Percentiles rank a stretch among this genome's conserved stretches.
Conservation (phyloP, 2,797 vertebrate genomes). For the Rhinichthys osculus region DNA sequence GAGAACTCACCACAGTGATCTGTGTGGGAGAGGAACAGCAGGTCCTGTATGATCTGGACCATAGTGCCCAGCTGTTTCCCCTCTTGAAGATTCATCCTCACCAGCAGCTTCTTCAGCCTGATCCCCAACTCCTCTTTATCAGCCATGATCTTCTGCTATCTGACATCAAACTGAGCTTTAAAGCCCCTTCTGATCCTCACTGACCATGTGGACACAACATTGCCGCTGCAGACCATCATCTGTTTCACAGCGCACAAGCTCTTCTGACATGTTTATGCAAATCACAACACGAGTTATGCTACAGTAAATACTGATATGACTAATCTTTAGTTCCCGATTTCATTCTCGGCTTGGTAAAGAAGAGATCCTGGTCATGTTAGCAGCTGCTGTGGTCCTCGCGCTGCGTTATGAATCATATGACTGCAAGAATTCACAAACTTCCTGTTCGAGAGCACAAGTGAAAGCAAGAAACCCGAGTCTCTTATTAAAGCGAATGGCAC, state of each 20-base stretch:
- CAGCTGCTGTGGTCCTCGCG: neutral
- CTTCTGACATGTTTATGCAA: neutral
- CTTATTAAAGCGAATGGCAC: neutral
- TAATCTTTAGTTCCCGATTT: neutral
- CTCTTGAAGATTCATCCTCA: slow-evolving; percentile 85
- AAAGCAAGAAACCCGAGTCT: neutral
- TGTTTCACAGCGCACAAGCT: neutral
- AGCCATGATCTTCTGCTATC: slow-evolving; percentile 69
- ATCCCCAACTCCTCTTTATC: slow-evolving; percentile 77
- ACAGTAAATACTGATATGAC: neutral
- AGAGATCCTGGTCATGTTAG: slow-evolving; percentile 17
- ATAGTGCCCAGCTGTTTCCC: slow-evolving; percentile 83
- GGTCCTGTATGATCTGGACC: slow-evolving; percentile 89
- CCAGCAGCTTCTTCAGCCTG: slow-evolving; percentile 86
- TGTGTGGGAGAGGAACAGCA: slow-evolving; percentile 83
- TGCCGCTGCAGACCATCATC: neutral
- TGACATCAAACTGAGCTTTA: slow-evolving; percentile 22
- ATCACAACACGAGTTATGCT: neutral
- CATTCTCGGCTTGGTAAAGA: neutral
- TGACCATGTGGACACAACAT: neutral
- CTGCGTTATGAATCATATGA: slow-evolving; percentile 73
- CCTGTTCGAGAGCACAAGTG: slow-evolving; percentile 48
- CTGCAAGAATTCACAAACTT: slow-evolving; percentile 58
- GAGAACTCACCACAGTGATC: slow-evolving; percentile 81
- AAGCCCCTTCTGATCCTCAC: neutral